Evolutionary conservation across 2,113 vertebrate genomes (phyloP).

Genomic region (Sturnus vulgaris): DNA sequence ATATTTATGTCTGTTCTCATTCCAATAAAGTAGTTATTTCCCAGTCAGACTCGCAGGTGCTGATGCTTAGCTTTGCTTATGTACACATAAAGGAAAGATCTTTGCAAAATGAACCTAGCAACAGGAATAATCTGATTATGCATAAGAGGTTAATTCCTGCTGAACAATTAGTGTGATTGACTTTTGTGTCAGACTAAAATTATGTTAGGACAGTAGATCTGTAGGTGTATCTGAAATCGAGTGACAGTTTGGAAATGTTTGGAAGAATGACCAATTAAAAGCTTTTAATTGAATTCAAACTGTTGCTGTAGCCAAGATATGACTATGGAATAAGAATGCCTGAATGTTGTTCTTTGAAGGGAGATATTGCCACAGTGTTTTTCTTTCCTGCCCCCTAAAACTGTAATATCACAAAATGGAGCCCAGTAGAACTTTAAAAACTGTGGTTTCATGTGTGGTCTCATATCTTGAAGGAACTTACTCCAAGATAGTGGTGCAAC

Average conservation of each 20-base stretch:
- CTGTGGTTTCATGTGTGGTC: neutral
- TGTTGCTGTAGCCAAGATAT: neutral
- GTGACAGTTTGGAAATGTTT: neutral
- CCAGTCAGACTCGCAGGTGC: neutral
- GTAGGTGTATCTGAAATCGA: neutral
- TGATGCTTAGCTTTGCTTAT: neutral
- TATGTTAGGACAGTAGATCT: neutral
- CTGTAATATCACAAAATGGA: neutral
- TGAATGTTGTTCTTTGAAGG: neutral
- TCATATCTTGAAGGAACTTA: neutral
- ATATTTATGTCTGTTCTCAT: neutral
- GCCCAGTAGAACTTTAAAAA: neutral
- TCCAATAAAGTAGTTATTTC: neutral
- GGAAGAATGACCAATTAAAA: constrained; percentile 34
- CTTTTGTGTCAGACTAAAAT: constrained; percentile 6
- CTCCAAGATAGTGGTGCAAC: neutral
- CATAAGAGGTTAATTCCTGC: neutral
- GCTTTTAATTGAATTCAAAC: constrained; percentile 42
- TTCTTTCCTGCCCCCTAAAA: neutral
- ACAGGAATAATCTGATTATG: neutral
- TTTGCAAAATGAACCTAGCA: neutral
- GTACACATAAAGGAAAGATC: neutral
- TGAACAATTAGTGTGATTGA: neutral
- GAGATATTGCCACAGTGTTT: neutral
- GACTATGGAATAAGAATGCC: neutral